Base-by-base conservation (phyloP, 2,888 invertebrate genomes). In the Trilocha varians region DNA sequence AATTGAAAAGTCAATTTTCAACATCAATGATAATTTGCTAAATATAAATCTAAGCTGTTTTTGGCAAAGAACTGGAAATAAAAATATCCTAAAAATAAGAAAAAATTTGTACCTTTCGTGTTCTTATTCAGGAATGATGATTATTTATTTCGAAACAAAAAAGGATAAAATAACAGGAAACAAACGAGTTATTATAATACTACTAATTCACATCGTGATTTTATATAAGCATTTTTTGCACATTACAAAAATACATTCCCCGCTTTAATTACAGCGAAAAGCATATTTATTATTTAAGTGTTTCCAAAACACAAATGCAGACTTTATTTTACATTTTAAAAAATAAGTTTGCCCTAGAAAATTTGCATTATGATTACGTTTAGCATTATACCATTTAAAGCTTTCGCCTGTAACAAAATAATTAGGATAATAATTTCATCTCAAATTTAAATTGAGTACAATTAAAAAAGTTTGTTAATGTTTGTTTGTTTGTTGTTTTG, bases 11-110 rank as follows among this genome's bases (percentile, higher is more conserved):
- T 6, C 11, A 25, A 25, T 2, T 38, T 34, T 39, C 4, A 13
- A 39, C 17, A 39, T 32, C 17, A n/a, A 39, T 39, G 13, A 39
- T 34, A 39, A 39, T 39, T 39, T 17, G 14, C 33, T 34, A 39
- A 34, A 34, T 34, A 39, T 39, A 17, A 13, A 39, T 8, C 32
- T 32, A 59, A 56, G 62, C 59, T 61, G 60, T 62, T 64, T 65
- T 62, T 65, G 62, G 65, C 62, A 62, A 59, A 64, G 52, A 52
- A 52, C 55, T 50, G 53, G 53, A 55, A 55, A 53, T 54, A 49
- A 25, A 25, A 32, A 32, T 38, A 13, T 34, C 39, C 39, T 34
- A 39, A 34, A 39, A 25, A 14, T 33, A 25, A 3, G 11, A 25
- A 33, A 34, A 33, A 33, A 34, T 13, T 16, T 34, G n/a, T 32